Evolutionary conservation across 2,888 invertebrate species (phyloP).

Genomic region (Harmothoe impar): DNA sequence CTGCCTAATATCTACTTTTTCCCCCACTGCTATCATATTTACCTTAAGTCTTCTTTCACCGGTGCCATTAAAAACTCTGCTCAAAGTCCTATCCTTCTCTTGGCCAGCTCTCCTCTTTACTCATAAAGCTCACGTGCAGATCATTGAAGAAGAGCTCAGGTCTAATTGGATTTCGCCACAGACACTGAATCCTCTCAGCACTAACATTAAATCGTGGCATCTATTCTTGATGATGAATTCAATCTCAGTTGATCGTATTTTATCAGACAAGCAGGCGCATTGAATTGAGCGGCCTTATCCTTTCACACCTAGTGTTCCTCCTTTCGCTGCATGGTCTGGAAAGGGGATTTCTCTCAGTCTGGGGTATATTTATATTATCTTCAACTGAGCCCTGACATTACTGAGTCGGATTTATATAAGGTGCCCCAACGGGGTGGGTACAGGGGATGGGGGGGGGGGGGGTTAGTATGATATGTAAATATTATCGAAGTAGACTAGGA

Average conservation of each 20-base stretch:
- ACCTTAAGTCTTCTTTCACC: neutral
- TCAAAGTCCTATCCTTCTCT: neutral
- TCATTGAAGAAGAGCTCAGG: conserved; percentile 5
- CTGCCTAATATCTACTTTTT: no score
- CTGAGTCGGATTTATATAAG: neutral
- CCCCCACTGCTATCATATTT: neutral
- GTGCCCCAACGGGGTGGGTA: neutral
- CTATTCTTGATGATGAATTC: conserved; percentile 34
- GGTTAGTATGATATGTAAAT: no score
- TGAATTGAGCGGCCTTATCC: conserved; percentile 10
- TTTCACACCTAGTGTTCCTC: neutral
- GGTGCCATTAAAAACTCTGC: neutral
- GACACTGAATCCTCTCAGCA: neutral
- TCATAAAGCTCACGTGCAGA: conserved; percentile 11
- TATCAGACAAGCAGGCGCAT: neutral
- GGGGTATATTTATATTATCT: neutral
- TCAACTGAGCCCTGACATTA: neutral
- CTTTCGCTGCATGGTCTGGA: neutral
- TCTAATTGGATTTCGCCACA: conserved; percentile 17
- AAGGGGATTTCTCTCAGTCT: neutral
- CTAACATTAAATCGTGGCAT: conserved; percentile 28
- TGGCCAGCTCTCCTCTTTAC: neutral
- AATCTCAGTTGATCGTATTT: conserved; percentile 20
- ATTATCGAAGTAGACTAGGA: no score
- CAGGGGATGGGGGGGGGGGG: no score